Evolutionary conservation across 2,888 invertebrate genomes (phyloP).

Genomic region (Chloroclysta siterata): DNA sequence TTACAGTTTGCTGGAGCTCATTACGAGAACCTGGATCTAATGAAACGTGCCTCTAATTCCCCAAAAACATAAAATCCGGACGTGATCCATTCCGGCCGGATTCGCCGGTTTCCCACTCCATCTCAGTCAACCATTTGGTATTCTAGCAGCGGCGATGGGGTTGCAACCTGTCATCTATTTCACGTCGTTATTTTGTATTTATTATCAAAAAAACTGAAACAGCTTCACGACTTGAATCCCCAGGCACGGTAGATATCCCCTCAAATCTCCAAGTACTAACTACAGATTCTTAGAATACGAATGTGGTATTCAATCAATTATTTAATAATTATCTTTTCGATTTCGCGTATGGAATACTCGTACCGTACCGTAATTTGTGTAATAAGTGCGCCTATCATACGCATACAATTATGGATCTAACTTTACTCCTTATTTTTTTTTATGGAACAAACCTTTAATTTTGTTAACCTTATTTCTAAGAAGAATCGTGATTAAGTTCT

Average conservation of each 20-base stretch:
- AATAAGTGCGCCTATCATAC: no score
- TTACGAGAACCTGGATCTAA: constrained; percentile 24
- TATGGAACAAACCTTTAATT: neutral
- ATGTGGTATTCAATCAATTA: no score
- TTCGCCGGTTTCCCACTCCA: neutral
- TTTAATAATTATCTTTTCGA: no score
- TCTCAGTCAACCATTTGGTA: neutral
- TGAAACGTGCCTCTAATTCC: constrained; percentile 30
- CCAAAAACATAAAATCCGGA: constrained; percentile 32
- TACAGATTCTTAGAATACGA: no score
- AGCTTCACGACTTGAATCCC: no score
- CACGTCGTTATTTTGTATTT: neutral
- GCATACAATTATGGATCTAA: no score
- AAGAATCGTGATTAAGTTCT: constrained; percentile 9
- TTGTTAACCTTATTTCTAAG: constrained; percentile 9
- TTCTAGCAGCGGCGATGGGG: neutral
- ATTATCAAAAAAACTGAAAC: no score
- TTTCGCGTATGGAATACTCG: no score
- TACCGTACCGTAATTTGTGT: no score
- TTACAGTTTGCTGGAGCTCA: constrained; percentile 30
- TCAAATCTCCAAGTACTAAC: no score
- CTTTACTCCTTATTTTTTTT: no score
- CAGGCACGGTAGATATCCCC: no score
- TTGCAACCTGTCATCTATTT: neutral
- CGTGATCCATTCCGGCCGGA: constrained; percentile 25